Evolutionary conservation across 1,140 invertebrate species (phyloP), one percentile per base, ranked within the genome.

Genomic region (Euwallacea similis): DNA sequence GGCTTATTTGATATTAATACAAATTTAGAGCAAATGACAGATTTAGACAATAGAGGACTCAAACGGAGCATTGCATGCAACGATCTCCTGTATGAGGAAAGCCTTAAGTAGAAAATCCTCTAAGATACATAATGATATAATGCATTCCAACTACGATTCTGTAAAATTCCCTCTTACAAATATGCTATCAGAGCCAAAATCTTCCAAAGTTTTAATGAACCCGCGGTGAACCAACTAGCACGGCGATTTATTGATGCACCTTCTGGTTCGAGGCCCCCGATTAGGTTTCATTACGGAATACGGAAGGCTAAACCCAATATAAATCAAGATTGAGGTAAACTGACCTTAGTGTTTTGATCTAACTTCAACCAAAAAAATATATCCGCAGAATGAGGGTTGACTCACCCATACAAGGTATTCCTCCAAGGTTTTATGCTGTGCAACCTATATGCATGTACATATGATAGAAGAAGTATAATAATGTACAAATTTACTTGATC

Each of bases 191-290:
- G 9, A 11, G 13, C 46, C 46, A 50, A 50, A 50, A 58, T 50
- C 46, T 50, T 11, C 46, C 13, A 50, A 50, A 33, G 46, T 50
- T 50, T 50, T 50, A 50, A 50, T 50, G 46, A 50, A 50, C 46
- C 46, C 46, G 46, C 46, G 13, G 46, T 13, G 46, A 50, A 50
- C 46, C 46, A 10, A 50, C 9, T 50, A 50, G 9, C 46, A 50
- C 9, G 55, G 55, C 55, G 55, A 50, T 50, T 50, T 50, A 50
- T 50, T 50, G 13, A 13, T 50, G 46, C 46, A 50, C 46, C 46
- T 50, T 50, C 9, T 50, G 46, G 46, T 50, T 50, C 13, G 46
- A 11, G 46, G 46, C 46, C 46, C 46, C 46, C 46, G 46, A 50
- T 50, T 50, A 11, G 46, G 46, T 1, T 50, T 50, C 21, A 58